Base-by-base conservation (phyloP, 1,140 invertebrate species). In the Lepidurus apus region DNA sequence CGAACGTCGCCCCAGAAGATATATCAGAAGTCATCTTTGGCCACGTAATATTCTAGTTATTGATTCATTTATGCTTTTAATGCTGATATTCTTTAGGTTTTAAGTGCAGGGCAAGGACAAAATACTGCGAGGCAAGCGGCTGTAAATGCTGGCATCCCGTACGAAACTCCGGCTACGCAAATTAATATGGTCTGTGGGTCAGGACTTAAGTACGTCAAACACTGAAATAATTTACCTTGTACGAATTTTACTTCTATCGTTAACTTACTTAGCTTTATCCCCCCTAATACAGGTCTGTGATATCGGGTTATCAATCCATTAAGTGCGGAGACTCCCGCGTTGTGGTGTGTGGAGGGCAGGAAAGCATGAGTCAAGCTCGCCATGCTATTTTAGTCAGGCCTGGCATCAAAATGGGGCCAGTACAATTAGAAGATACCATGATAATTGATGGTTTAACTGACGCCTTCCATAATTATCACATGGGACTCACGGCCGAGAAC, bases 171-270 rank as follows among this genome's bases (percentile, higher is more conserved):
- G 74, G 91, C 94, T 44, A 91, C 89, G 84, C 85, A 88, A n/a
- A 84, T 96, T 9, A 95, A 94, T 82, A 92, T 95, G 91, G 84
- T 96, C 4, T 96, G 94, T 87, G 94, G 93, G 43, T 95, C 93
- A 73, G 94, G 94, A 9, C 84, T 96, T 1, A 92, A 92, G 90
- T 93, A 86, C 83, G 85, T 85, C 17, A 76, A 34, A 3, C 34
- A 34, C 4, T 34, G 34, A 53, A 11, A 34, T 34, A 34, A 34
- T 4, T 34, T 34, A 34, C 34, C 3, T 26, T 34, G 34, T 34
- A 34, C 0, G 34, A 34, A 34, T 4, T 34, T 34, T 34, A 34
- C 2, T 3, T 34, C 0, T 34, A 34, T 34, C 34, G 34, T 34
- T 4, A 34, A 34, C 34, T 34, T 3, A 4, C 34, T 34, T 34